phyloP scores from a whole-genome alignment of 2,888 invertebrate genomes.

The Psococerastis gibbosa region DNA sequence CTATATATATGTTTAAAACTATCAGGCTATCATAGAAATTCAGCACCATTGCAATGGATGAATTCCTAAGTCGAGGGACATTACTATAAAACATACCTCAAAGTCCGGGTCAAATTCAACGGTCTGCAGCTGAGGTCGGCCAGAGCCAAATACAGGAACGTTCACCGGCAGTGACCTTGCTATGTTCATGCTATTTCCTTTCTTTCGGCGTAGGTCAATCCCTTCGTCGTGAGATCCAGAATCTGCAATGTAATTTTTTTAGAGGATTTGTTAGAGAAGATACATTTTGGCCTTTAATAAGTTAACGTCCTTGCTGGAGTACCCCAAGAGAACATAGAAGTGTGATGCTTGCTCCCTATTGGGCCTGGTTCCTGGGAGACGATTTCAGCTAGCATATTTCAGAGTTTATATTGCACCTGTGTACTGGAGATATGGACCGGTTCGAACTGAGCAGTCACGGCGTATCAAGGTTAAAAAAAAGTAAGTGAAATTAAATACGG shows the following conservation, averaged over 20 bases:
- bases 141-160: slow-evolving; percentile 40
- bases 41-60: too few relatives aligned
- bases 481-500: too few relatives aligned
- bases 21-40: too few relatives aligned
- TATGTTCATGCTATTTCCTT: slow-evolving; percentile 29
- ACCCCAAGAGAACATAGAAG: not conserved
- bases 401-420: too few relatives aligned
- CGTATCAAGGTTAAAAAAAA: too few relatives aligned
- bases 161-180: slow-evolving; percentile 65
- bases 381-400: too few relatives aligned
- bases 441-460: too few relatives aligned
- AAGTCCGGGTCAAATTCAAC: slow-evolving; percentile 16
- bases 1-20: too few relatives aligned
- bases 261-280: slow-evolving; percentile 8
- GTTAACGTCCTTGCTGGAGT: slow-evolving; percentile 12
- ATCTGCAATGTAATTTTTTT: too few relatives aligned
- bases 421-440: too few relatives aligned
- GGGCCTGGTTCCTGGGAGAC: too few relatives aligned
- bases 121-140: slow-evolving; percentile 13
- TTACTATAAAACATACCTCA: slow-evolving; percentile 5
- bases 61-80: too few relatives aligned
- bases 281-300: slow-evolving; percentile 2
- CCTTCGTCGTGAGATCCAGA: slow-evolving; percentile 39
- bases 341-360: slow-evolving; percentile 15
- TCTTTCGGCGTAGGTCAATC: slow-evolving; percentile 32